Conservation (phyloP, 2,113 vertebrate species). For the Capreolus pygargus region DNA sequence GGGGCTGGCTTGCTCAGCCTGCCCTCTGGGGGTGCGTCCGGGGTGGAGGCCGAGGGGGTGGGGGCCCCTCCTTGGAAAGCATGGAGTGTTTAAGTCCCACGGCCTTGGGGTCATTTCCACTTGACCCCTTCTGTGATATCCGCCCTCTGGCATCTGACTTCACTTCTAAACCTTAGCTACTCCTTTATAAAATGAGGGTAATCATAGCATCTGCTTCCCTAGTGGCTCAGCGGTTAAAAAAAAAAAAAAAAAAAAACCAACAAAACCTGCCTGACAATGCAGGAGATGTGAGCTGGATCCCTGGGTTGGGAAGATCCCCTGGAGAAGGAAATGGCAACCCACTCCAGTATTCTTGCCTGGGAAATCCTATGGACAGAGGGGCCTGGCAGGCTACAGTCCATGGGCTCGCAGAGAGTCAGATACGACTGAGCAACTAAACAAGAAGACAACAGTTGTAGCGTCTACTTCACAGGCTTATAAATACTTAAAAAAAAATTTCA, state of each 20-base stretch:
- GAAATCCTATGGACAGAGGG: neutral
- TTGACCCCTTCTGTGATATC: neutral
- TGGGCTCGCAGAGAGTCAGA: neutral
- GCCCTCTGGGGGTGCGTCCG: rapidly evolving
- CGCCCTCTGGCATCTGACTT: neutral
- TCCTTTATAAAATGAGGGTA: neutral
- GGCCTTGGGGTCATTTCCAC: neutral
- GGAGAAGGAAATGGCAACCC: neutral
- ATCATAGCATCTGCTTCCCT: neutral
- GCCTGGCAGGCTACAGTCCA: neutral
- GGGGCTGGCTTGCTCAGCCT: neutral
- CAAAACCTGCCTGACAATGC: neutral
- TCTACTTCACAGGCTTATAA: neutral
- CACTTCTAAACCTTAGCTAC: too few relatives aligned
- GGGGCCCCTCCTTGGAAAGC: neutral
- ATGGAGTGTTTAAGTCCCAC: neutral
- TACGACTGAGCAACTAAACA: neutral
- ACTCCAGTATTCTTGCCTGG: neutral
- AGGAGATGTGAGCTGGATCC: neutral
- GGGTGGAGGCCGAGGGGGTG: neutral
- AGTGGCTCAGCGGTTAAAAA: neutral
- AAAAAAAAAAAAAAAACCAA: neutral
- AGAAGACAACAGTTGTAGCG: neutral
- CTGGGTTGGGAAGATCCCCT: neutral
- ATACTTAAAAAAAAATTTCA: neutral